Evolutionary conservation across 2,113 vertebrate species (phyloP).

Genomic region (Toxostoma redivivum): DNA sequence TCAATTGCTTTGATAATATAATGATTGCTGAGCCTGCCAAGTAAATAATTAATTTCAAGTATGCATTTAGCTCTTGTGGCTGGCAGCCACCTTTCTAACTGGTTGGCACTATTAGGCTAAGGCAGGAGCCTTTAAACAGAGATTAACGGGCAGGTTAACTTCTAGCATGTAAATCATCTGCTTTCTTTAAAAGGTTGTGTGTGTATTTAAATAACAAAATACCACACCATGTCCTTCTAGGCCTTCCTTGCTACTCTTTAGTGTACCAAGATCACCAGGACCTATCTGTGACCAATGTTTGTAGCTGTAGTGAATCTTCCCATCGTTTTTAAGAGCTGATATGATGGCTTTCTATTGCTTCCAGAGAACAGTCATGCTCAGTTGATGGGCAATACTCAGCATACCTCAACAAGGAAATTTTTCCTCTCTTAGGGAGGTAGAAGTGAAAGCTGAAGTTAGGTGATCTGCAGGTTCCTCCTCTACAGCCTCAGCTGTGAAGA

Average conservation of each 20-base stretch:
- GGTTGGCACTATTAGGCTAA: background rate
- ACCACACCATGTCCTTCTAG: background rate
- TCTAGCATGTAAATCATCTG: background rate
- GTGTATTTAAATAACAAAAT: background rate
- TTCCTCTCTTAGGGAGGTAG: background rate
- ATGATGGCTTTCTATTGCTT: background rate
- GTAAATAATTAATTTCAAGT: constrained; percentile 35
- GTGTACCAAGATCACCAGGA: background rate
- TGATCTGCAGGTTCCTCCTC: background rate
- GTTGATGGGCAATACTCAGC: background rate
- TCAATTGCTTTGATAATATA: background rate
- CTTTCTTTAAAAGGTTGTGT: background rate
- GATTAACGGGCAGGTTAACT: background rate
- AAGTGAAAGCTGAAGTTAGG: background rate
- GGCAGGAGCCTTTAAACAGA: background rate
- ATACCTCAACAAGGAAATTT: background rate
- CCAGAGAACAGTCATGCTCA: background rate
- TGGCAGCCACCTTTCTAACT: constrained; percentile 8
- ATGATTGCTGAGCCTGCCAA: constrained; percentile 6
- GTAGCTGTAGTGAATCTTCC: fast-evolving
- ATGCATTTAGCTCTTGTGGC: background rate
- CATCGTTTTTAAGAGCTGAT: fast-evolving
- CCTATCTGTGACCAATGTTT: background rate
- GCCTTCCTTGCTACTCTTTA: background rate
- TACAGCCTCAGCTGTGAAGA: background rate